These are phyloP conservation scores for Plecotus auritus DNA, from an alignment of 2,113 vertebrate genomes.

Conservation along the genomic window DNA sequence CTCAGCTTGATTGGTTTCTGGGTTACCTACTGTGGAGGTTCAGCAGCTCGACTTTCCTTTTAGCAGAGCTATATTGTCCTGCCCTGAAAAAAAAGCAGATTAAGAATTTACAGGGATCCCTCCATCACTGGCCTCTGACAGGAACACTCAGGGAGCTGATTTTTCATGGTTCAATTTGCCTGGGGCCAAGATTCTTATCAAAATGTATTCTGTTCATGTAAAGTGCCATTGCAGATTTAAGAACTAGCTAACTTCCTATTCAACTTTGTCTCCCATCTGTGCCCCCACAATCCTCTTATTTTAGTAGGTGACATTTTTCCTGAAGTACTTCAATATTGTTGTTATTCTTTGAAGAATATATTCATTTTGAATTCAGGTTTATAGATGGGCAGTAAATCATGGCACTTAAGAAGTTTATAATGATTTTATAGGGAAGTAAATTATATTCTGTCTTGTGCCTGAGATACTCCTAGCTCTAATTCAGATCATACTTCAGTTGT, in stretches of 20 bases:
- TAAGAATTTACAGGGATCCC: constrained; percentile 93
- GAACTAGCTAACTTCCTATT: constrained; percentile 70
- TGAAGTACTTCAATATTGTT: constrained; percentile 54
- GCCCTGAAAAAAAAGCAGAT: constrained; percentile 84
- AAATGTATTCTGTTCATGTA: constrained; percentile 81
- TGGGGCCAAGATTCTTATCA: constrained; percentile 83
- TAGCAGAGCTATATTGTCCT: constrained; percentile 87
- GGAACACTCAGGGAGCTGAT: constrained; percentile 84
- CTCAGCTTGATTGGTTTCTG: constrained; percentile 94
- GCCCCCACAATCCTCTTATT: constrained; percentile 48
- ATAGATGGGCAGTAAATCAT: constrained; percentile 73
- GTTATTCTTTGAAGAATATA: constrained; percentile 66
- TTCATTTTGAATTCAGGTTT: constrained; percentile 68
- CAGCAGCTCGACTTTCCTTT: constrained; percentile 88
- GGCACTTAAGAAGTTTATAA: constrained; percentile 78
- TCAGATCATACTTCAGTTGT: constrained; percentile 60
- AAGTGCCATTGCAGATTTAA: constrained; percentile 73
- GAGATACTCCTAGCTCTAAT: constrained; percentile 72
- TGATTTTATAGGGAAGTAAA: constrained; percentile 73
- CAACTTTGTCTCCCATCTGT: constrained; percentile 37
- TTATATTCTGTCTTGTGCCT: constrained; percentile 66
- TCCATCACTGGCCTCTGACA: constrained; percentile 89
- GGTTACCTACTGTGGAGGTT: constrained; percentile 89
- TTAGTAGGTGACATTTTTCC: constrained; percentile 63
- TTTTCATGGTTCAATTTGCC: constrained; percentile 87